Evolutionary conservation across 2,888 invertebrate species (phyloP).

Genomic region (Drosophila crucigera): DNA sequence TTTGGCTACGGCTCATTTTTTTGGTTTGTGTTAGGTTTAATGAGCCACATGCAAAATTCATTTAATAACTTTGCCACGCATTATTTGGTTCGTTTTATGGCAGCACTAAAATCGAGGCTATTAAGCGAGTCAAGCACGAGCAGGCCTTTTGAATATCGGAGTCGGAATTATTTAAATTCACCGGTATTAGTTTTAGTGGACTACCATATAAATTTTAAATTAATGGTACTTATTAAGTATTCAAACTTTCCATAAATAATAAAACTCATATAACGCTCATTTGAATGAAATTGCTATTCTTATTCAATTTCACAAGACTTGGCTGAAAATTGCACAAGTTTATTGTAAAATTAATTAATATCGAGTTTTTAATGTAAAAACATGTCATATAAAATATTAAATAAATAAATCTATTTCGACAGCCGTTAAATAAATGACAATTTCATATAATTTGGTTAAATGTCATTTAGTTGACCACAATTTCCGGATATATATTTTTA

Average conservation of each 20-base stretch:
- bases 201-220: slow-evolving; percentile 3
- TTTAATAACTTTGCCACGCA: slow-evolving; percentile 65
- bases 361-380: not conserved
- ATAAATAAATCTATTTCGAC: not conserved
- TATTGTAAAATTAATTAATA: not conserved
- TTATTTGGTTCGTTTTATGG: slow-evolving; percentile 56
- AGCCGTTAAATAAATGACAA: slow-evolving; percentile 14
- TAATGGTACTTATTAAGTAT: not conserved
- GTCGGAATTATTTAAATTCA: not conserved
- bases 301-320: not conserved
- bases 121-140: slow-evolving; percentile 18
- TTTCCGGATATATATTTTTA: slow-evolving; percentile 9
- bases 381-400: not conserved
- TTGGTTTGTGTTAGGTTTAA: slow-evolving; percentile 51
- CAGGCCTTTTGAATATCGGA: not conserved
- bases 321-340: not conserved
- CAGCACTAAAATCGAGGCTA: slow-evolving; percentile 47
- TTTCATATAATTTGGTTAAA: not conserved
- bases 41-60: slow-evolving; percentile 75
- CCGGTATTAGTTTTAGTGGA: not conserved
- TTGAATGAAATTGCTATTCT: not conserved
- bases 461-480: not conserved
- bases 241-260: not conserved
- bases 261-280: not conserved
- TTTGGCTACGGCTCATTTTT: slow-evolving; percentile 25